phyloP scores from a whole-genome alignment of 2,888 invertebrate species.

The Acleris literana region DNA sequence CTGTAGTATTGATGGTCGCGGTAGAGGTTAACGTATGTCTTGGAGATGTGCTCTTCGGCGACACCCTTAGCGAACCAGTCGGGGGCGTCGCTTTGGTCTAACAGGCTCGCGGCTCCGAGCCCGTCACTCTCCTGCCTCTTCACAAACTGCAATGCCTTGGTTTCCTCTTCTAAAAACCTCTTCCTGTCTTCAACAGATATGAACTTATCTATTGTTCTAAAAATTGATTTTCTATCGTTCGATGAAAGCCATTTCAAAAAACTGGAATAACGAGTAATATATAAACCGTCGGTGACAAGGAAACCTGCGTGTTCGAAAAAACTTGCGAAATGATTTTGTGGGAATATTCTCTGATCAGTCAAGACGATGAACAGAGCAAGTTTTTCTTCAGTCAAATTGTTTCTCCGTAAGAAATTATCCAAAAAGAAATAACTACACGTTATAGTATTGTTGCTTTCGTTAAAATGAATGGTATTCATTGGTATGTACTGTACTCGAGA shows the following conservation, averaged over 20 bases:
- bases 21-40: constrained; percentile 43
- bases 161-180: constrained; percentile 29
- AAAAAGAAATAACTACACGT: constrained; percentile 43
- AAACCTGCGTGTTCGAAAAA: constrained; percentile 10
- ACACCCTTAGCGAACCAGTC: constrained; percentile 50
- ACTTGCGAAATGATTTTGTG: constrained; percentile 40
- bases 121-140: constrained; percentile 18
- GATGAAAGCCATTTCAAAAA: constrained; percentile 27
- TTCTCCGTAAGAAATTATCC: constrained; percentile 42
- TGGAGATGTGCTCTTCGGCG: constrained; percentile 39
- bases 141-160: constrained; percentile 23
- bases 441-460: constrained; percentile 32
- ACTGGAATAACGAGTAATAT: constrained; percentile 5
- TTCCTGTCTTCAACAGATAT: constrained; percentile 1
- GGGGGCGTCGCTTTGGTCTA: constrained; percentile 36
- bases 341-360: constrained; percentile 44
- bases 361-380: constrained; percentile 48
- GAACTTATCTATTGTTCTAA: constrained; percentile 2
- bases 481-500: constrained; percentile 49
- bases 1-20: constrained; percentile 34
- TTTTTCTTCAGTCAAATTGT: constrained; percentile 44
- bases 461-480: constrained; percentile 35
- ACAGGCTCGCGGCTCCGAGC: not conserved
- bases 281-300: not conserved
- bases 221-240: constrained; percentile 4